phyloP scores from a whole-genome alignment of 2,797 vertebrate species.

The Galago senegalensis region DNA sequence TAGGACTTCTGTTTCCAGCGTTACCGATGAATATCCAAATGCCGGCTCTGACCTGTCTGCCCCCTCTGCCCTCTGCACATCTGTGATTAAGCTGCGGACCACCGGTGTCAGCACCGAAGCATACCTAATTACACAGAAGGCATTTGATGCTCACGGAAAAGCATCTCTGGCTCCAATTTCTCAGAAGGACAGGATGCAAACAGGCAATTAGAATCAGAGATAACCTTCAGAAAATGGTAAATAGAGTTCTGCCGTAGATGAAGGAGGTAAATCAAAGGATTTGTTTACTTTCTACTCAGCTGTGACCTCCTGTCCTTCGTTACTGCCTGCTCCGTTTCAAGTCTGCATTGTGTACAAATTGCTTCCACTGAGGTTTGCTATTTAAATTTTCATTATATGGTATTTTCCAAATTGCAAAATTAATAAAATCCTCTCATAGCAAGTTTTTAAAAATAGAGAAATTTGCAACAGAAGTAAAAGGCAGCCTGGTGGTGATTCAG shows the following conservation, averaged over 20 bases:
- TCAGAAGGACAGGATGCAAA: conserved; percentile 41
- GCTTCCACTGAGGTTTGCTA: neutral
- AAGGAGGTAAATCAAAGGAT: neutral
- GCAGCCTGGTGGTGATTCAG: neutral
- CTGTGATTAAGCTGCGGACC: neutral
- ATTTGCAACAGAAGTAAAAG: neutral
- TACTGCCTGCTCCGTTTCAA: conserved; percentile 9
- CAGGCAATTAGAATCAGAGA: conserved; percentile 45
- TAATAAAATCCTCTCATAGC: neutral
- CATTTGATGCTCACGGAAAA: neutral
- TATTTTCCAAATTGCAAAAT: conserved; percentile 24
- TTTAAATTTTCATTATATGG: conserved; percentile 1
- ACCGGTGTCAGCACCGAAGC: rapidly evolving
- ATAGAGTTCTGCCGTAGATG: neutral
- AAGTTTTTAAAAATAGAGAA: neutral
- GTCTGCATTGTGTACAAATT: neutral
- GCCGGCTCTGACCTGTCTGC: neutral
- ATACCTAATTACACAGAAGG: neutral
- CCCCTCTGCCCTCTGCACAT: neutral
- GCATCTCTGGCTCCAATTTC: neutral
- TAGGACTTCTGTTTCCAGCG: neutral
- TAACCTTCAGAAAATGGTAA: conserved; percentile 56
- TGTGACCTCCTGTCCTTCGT: neutral
- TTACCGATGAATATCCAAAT: neutral
- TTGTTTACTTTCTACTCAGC: neutral